A percentile compares a stretch with the other conserved stretches of the same genome.
phyloP scores from a whole-genome alignment of 2,797 vertebrate genomes.

The Sebastes hubbsi region DNA sequence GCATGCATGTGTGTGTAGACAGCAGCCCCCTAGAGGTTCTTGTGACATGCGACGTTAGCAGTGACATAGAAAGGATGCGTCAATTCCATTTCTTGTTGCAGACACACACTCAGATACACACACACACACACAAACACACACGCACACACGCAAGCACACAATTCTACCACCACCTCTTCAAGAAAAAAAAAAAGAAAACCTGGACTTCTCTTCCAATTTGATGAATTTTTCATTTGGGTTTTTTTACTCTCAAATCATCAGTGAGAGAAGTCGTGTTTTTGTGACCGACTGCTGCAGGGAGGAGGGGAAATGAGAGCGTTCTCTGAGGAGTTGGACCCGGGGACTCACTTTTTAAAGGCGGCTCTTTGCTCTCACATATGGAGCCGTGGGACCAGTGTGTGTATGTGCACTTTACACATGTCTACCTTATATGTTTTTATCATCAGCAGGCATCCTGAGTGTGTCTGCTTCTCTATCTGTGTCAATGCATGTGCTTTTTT shows the following conservation, averaged over 20 bases:
- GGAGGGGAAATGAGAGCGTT: slow-evolving; percentile 48
- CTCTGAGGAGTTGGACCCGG: slow-evolving; percentile 57
- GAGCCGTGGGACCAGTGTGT: slow-evolving; percentile 37
- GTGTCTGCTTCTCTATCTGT: neutral
- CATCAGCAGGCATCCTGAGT: neutral
- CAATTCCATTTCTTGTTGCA: slow-evolving; percentile 52
- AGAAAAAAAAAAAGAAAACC: slow-evolving; percentile 21
- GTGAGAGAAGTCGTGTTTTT: slow-evolving; percentile 54
- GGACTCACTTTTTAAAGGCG: slow-evolving; percentile 41
- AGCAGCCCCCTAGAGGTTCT: slow-evolving; percentile 55
- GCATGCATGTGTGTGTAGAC: slow-evolving; percentile 7
- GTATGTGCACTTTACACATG: slow-evolving; percentile 31
- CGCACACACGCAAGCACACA: neutral
- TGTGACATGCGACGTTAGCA: slow-evolving; percentile 65
- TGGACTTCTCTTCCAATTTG: slow-evolving; percentile 52
- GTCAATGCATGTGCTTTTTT: neutral
- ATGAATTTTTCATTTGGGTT: slow-evolving; percentile 70
- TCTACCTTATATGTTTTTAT: neutral
- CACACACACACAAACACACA: neutral
- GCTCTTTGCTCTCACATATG: slow-evolving; percentile 45
- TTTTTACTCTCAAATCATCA: slow-evolving; percentile 59
- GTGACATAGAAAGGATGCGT: slow-evolving; percentile 75
- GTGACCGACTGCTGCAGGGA: slow-evolving; percentile 57
- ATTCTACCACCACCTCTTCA: neutral
- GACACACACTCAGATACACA: neutral